Conservation (phyloP, 2,797 vertebrate genomes). For the Pagetopsis macropterus region DNA sequence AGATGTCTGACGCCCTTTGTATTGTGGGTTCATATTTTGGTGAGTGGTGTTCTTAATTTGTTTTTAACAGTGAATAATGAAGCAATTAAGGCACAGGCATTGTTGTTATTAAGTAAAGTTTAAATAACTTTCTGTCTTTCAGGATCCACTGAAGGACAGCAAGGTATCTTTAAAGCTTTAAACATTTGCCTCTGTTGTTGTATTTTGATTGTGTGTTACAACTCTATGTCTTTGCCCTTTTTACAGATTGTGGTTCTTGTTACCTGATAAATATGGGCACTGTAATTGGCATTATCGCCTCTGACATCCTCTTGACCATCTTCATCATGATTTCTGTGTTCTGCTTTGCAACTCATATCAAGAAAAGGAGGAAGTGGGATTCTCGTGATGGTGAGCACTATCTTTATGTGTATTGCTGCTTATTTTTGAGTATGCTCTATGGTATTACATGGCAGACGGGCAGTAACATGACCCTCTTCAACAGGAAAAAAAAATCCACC, state of each 20-base stretch:
- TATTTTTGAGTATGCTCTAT: not conserved
- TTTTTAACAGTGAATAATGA: not conserved
- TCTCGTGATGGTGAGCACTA: constrained; percentile 60
- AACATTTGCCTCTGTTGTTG: not conserved
- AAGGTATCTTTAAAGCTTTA: constrained; percentile 65
- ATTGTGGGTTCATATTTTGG: constrained; percentile 72
- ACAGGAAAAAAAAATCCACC: constrained; percentile 70
- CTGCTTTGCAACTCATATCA: constrained; percentile 69
- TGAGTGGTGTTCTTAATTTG: constrained; percentile 61
- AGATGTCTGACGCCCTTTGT: constrained; percentile 71
- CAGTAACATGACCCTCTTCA: constrained; percentile 4
- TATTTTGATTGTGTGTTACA: constrained; percentile 14
- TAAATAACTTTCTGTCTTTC: constrained; percentile 43
- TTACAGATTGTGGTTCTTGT: constrained; percentile 77
- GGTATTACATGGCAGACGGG: no score
- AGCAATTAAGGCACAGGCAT: not conserved
- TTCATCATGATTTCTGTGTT: constrained; percentile 79
- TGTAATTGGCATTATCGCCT: constrained; percentile 76
- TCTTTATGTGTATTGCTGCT: not conserved
- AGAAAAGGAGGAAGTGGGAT: constrained; percentile 58
- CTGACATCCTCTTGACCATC: constrained; percentile 83
- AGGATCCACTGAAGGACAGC: constrained; percentile 72
- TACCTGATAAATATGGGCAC: constrained; percentile 75
- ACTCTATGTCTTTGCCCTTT: constrained; percentile 2
- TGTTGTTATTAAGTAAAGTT: not conserved